Evolutionary conservation across 2,888 invertebrate species (phyloP), one percentile per base, ranked within the genome.

Genomic region (Idaea biselata): DNA sequence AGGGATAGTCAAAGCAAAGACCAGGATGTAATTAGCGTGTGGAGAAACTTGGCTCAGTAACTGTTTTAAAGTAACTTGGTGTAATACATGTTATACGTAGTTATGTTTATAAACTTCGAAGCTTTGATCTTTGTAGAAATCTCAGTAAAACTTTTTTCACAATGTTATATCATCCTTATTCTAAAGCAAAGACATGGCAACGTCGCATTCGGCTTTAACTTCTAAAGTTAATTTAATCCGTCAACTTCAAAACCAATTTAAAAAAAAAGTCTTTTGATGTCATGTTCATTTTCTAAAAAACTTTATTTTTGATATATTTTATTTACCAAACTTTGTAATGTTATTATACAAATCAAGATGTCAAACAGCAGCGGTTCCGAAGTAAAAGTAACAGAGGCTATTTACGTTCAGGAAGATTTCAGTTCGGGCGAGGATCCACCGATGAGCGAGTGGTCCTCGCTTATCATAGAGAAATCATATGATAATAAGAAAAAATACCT

Each of bases 21-120:
- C 79, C 79, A 84, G 89, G 89, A 90, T 86, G 87, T 83, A 89
- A 90, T 91, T 91, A 91, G 68, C 68, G 78, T 77, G 80, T 79
- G 76, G 76, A 72, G 78, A 80, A 87, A 89, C 82, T 86, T 88
- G 82, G 80, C 73, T 59, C 58, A 62, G 60, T 32, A 16, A 60
- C 17, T 55, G 31, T 44, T 17, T 53, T 31, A 55, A 55, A 25
- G 55, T 60, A 56, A 55, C 56, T 60, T 60, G 57, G 60, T 58
- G 61, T 18, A 62, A 68, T 70, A 71, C 65, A 68, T 68, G 55
- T 63, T 60, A 58, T 31, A 25, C 56, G 14, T 44, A 56, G 53
- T 18, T 57, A 54, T 33, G 58, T 33, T 58, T 33, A 32, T 54
- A 59, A 0, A 44, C 44, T 44, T 44, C 44, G 44, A 44, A 33